These are phyloP conservation scores for Coracopsis vasa DNA, from an alignment of 2,113 vertebrate genomes.

Conservation along the genomic window DNA sequence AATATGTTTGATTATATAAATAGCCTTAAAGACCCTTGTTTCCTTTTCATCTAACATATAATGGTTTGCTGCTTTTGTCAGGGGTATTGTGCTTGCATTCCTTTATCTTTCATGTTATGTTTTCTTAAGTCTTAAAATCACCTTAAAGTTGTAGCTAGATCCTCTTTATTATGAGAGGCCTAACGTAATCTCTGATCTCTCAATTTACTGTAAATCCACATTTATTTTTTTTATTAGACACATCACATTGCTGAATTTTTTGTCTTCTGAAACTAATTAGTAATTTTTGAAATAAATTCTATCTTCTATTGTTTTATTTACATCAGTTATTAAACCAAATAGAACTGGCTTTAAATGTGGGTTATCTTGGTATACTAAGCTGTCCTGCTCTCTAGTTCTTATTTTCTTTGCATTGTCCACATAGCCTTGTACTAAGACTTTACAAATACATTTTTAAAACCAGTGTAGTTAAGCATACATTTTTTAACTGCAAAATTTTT, in stretches of 20 bases:
- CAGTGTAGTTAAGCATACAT: neutral
- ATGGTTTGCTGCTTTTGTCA: constrained; percentile 56
- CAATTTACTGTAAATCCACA: neutral
- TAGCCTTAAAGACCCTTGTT: constrained; percentile 42
- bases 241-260: constrained; percentile 25
- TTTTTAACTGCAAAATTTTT: constrained; percentile 65
- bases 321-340: constrained; percentile 38
- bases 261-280: constrained; percentile 58
- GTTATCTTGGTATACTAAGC: neutral
- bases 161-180: constrained; percentile 24
- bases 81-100: constrained; percentile 25
- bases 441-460: neutral
- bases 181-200: constrained; percentile 20
- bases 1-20: constrained; percentile 41
- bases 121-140: constrained; percentile 36
- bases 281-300: constrained; percentile 66
- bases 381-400: neutral
- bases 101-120: constrained; percentile 29
- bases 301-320: constrained; percentile 67
- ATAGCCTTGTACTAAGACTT: neutral
- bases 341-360: constrained; percentile 7
- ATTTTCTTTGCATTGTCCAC: neutral
- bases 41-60: constrained; percentile 28
- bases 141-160: constrained; percentile 16
- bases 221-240: constrained; percentile 17